These are phyloP conservation scores for Bufotes viridis DNA, from an alignment of 2,797 vertebrate species.

Conservation along the genomic window DNA sequence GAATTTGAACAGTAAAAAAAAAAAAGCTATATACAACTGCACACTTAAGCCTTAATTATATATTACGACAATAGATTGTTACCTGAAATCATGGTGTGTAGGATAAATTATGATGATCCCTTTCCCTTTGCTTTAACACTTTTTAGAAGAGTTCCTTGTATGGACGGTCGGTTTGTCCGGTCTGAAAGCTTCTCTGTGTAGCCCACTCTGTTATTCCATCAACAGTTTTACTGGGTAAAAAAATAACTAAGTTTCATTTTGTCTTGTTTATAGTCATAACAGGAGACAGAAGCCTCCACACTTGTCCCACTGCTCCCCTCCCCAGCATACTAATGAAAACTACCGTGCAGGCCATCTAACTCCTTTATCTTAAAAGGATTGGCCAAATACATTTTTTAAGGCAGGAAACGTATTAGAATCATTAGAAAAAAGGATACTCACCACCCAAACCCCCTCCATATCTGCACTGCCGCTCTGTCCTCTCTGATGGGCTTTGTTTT, in stretches of 20 bases:
- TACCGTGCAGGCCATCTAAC: neutral
- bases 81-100: constrained; percentile 51
- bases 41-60: neutral
- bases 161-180: neutral
- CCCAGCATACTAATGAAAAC: neutral
- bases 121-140: constrained; percentile 20
- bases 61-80: neutral
- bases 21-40: neutral
- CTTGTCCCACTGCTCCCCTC: neutral
- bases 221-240: constrained; percentile 44
- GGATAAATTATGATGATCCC: neutral
- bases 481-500: too few relatives aligned
- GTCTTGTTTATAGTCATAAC: constrained; percentile 57
- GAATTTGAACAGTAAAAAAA: neutral
- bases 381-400: too few relatives aligned
- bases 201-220: constrained; percentile 48
- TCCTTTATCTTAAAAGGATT: neutral
- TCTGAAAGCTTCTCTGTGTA: neutral
- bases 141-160: constrained; percentile 7
- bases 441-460: too few relatives aligned
- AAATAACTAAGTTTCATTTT: constrained; percentile 35
- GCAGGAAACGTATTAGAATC: too few relatives aligned
- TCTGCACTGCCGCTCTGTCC: too few relatives aligned
- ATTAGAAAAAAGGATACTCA: too few relatives aligned
- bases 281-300: neutral